Evolutionary conservation across 2,888 invertebrate species (phyloP), one percentile per base, ranked within the genome.

Genomic region (Pristionchus mayeri): DNA sequence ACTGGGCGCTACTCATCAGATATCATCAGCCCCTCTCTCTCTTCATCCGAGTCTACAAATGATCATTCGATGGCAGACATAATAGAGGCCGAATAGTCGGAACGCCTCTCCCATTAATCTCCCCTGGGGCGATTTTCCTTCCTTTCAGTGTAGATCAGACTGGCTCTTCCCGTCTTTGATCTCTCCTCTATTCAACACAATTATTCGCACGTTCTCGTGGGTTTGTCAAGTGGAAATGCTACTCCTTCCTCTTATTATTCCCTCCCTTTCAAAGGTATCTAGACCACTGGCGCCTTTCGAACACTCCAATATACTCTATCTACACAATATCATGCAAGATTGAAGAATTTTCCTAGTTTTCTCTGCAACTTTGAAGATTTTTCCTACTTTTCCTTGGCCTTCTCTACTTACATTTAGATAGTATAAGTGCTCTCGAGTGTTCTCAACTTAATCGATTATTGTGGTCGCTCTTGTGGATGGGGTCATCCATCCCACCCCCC

Each of bases 161-260:
- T 18, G 34, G 30, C 40, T 24, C 76, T 78, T 4, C 52, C 50
- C 27, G 18, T 54, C 80, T 80, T 52, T 78, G 24, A 40, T 44
- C 54, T 54, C 34, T 54, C n/a, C 54, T n/a, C 30, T 57, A 80
- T 54, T 80, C 80, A 57, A 78, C 48, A 48, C 50, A 78, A 78
- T 50, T 78, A 78, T 78, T 52, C 78, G 48, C 78, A 3, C 48
- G 3, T 48, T 78, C 78, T 78, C 78, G 48, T 37, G 21, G 30
- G 18, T 34, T 78, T 52, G 48, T 78, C 52, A 48, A 50, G 50
- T 78, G 60, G 60, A 60, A 24, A 57, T 60, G 60, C 60, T 78
- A 52, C 52, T 52, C 21, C 34, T 30, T 30, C 27, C 21, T 44
- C 44, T 13, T 44, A 44, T 13, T 9, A 44, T 44, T 44, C 7